Base-by-base conservation (phyloP, 2,113 vertebrate species). In the Tursiops truncatus region DNA sequence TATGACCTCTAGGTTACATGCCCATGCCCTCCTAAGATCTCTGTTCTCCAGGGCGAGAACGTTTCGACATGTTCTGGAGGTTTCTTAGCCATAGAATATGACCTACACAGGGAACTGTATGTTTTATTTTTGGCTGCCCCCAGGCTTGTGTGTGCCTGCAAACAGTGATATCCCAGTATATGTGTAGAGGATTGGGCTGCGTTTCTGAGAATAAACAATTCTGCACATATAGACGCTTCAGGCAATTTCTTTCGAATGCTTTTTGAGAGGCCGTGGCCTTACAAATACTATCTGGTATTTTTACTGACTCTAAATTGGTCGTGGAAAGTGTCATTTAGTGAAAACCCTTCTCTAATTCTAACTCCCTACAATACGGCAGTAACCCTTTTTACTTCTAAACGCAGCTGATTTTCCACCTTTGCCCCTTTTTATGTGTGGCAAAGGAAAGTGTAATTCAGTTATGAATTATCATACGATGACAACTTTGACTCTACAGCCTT, bases 371-470 rank as follows among this genome's bases (percentile, higher is more conserved):
- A 13, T 56, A 60, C 50, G 74, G 81, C 20, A 92, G n/a, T 73
- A 63, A 67, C n/a, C 44, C 53, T 86, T 95, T 97, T 65, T 76
- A 93, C 84, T 95, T 84, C 82, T 87, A 93, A 96, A 53, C 41
- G n/a, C 60, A 83, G 87, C 53, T 31, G 89, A 13, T 80, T 95
- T 89, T 89, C 44, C 38, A 95, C 91, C 89, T 96, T 97, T 97
- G 73, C 65, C 67, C 76, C 44, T 68, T 97, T 92, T 95, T 88
- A 81, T 81, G 82, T 97, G 93, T 93, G 73, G 89, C 93, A 93
- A 91, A 95, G 81, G 85, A 73, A 95, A 94, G 70, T 74, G 28
- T 94, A 96, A 96, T 95, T 97, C 31, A 92, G 79, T 95, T 92
- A 85, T 92, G 36, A 53, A 53, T 53, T 47, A 58, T 97, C 63